phyloP scores from a whole-genome alignment of 2,797 vertebrate species.

The Capromys pilorides region DNA sequence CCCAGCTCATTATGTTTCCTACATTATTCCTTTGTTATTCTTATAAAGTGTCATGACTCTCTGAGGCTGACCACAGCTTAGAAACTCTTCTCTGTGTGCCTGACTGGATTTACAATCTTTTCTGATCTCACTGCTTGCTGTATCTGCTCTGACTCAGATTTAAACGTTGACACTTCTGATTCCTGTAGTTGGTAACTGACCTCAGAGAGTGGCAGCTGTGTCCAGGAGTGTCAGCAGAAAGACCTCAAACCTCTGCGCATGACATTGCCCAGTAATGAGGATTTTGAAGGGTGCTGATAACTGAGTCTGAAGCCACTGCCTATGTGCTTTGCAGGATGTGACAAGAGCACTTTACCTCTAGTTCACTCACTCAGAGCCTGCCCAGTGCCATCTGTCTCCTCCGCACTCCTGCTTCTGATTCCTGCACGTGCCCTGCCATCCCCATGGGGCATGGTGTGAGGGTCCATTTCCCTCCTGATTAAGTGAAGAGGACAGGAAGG shows the following conservation, averaged over 20 bases:
- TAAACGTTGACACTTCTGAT: not conserved
- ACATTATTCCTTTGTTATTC: not conserved
- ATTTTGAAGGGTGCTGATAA: slow-evolving; percentile 57
- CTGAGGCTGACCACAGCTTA: not conserved
- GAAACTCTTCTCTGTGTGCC: not conserved
- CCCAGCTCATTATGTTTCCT: not conserved
- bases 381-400: slow-evolving; percentile 60
- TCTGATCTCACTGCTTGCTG: slow-evolving; percentile 62
- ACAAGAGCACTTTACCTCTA: slow-evolving; percentile 53
- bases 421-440: not conserved
- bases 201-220: not conserved
- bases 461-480: not conserved
- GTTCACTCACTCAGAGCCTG: slow-evolving; percentile 50
- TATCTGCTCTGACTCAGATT: slow-evolving; percentile 32
- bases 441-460: not conserved
- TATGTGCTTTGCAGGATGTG: slow-evolving; percentile 57
- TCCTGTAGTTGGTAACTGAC: slow-evolving; percentile 6
- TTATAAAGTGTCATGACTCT: not conserved
- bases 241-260: slow-evolving; percentile 35
- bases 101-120: slow-evolving; percentile 45
- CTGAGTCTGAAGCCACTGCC: slow-evolving; percentile 59
- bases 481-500: not conserved
- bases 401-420: slow-evolving; percentile 12
- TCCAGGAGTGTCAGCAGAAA: slow-evolving; percentile 31
- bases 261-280: slow-evolving; percentile 63